phyloP scores from a whole-genome alignment of 1,140 invertebrate genomes.

The Armadillidium nasatum region DNA sequence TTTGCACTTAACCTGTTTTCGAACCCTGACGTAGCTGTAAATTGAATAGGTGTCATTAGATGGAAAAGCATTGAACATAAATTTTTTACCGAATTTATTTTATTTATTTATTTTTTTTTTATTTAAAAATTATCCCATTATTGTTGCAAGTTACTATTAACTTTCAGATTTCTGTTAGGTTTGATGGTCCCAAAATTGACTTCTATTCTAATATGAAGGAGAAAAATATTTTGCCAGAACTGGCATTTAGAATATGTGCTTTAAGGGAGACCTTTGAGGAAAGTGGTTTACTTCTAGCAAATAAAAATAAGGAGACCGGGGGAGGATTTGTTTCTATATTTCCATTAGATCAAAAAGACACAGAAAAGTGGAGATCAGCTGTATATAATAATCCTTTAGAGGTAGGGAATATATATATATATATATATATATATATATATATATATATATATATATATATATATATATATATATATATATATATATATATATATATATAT shows the following conservation, averaged over 20 bases:
- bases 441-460: too few relatives aligned
- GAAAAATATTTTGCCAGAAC: neutral
- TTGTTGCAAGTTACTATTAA: neutral
- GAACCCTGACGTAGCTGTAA: too few relatives aligned
- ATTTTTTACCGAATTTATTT: too few relatives aligned
- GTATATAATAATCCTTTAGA: neutral
- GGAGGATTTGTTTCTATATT: neutral
- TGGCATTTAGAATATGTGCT: neutral
- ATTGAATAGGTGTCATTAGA: too few relatives aligned
- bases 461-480: too few relatives aligned
- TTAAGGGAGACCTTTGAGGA: slow-evolving; percentile 2
- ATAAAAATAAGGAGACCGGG: too few relatives aligned
- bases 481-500: too few relatives aligned
- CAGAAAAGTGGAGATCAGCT: neutral
- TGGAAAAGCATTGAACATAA: too few relatives aligned
- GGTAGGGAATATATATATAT: neutral
- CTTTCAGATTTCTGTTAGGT: slow-evolving; percentile 3
- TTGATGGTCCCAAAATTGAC: neutral
- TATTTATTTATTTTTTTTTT: too few relatives aligned
- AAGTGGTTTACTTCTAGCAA: neutral
- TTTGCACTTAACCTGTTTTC: too few relatives aligned
- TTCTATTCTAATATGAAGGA: neutral
- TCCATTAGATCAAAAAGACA: neutral
- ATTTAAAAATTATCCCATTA: too few relatives aligned
- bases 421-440: too few relatives aligned